phyloP scores from a whole-genome alignment of 2,888 invertebrate species.

The Tubulanus polymorphus region DNA sequence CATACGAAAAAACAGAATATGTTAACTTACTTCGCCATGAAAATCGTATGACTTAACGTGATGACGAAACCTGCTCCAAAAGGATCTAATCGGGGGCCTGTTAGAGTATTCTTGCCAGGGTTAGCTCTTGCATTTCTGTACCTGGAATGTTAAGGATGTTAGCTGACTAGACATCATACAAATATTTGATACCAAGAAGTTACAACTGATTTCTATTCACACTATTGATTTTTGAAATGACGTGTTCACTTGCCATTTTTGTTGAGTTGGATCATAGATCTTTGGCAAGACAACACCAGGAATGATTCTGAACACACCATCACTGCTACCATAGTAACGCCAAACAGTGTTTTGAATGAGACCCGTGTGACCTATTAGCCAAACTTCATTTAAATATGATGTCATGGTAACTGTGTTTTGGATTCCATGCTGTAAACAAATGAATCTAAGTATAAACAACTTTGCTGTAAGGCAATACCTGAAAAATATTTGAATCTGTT shows the following conservation, averaged over 20 bases:
- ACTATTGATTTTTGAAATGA: too few relatives aligned
- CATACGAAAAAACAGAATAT: too few relatives aligned
- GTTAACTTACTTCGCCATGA: background rate
- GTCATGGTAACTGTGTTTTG: background rate
- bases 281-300: slow-evolving; percentile 3
- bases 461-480: too few relatives aligned
- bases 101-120: background rate
- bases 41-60: background rate
- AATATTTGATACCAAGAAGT: too few relatives aligned
- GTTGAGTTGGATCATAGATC: background rate
- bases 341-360: background rate
- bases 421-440: background rate
- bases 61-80: background rate
- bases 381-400: background rate
- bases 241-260: too few relatives aligned
- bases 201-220: too few relatives aligned
- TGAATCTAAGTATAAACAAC: background rate
- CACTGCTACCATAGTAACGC: background rate
- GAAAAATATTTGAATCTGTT: too few relatives aligned
- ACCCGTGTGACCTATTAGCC: background rate
- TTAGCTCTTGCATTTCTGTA: background rate
- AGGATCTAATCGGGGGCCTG: background rate
- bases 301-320: slow-evolving; percentile 2
- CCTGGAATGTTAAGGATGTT: too few relatives aligned
- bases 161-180: too few relatives aligned